Conservation (phyloP, 2,888 invertebrate species). For the Elaeidobius kamerunicus region DNA sequence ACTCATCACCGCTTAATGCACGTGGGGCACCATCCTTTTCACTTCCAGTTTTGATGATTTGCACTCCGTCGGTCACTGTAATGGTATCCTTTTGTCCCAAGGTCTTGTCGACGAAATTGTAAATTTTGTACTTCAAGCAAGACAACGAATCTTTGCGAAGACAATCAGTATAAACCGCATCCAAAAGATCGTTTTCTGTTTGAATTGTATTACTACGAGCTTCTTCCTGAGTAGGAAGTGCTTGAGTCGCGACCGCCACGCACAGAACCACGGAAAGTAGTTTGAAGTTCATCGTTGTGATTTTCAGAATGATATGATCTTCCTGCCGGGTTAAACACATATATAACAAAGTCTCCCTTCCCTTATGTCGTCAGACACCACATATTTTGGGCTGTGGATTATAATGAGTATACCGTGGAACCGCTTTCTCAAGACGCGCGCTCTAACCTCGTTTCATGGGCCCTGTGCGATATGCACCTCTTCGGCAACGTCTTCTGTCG, state of each 20-base stretch:
- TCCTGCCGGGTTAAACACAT: conserved; percentile 44
- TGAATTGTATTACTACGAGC: conserved; percentile 58
- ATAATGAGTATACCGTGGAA: conserved; percentile 49
- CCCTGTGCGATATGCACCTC: conserved; percentile 44
- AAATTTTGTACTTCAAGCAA: conserved; percentile 83
- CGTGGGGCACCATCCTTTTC: conserved; percentile 77
- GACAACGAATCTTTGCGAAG: conserved; percentile 78
- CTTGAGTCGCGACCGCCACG: conserved; percentile 55
- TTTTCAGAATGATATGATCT: conserved; percentile 37
- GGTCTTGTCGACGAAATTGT: conserved; percentile 83
- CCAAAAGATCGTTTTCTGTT: conserved; percentile 75
- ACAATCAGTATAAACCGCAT: conserved; percentile 74
- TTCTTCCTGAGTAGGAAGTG: conserved; percentile 62
- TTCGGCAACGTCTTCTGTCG: conserved; percentile 26
- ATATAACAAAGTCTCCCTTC: conserved; percentile 50
- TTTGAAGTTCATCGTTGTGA: conserved; percentile 51
- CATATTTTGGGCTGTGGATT: conserved; percentile 51
- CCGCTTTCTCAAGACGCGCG: conserved; percentile 51
- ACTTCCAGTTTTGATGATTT: conserved; percentile 73
- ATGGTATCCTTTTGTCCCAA: conserved; percentile 77
- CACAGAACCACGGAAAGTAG: conserved; percentile 54
- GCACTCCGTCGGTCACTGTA: conserved; percentile 77
- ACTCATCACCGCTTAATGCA: conserved; percentile 62
- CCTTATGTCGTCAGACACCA: conserved; percentile 41
- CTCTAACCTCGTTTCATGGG: conserved; percentile 48